Evolutionary conservation across 2,888 invertebrate genomes (phyloP).

Genomic region (Cremastinae sp.): DNA sequence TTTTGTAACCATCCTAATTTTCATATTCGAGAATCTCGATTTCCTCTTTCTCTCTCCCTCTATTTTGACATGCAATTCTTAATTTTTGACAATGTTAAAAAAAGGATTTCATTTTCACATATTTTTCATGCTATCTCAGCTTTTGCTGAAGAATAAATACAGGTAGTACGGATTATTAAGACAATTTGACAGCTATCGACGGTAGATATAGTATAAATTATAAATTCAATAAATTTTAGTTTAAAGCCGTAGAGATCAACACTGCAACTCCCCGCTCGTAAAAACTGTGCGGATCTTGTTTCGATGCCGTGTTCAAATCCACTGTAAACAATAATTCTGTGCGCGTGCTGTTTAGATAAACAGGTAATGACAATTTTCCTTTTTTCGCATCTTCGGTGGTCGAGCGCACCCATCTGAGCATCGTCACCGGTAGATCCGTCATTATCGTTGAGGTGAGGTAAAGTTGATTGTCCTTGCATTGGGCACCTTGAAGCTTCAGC

Average conservation of each 20-base stretch:
- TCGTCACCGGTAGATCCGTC: slow-evolving; percentile 94
- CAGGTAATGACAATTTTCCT: slow-evolving; percentile 93
- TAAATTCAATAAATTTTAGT: slow-evolving; percentile 81
- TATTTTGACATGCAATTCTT: not conserved
- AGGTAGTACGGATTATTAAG: slow-evolving; percentile 35
- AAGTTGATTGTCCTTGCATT: slow-evolving; percentile 94
- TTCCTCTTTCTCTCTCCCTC: not conserved
- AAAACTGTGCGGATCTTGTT: slow-evolving; percentile 96
- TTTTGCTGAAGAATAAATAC: slow-evolving; percentile 23
- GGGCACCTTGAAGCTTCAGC: slow-evolving; percentile 97
- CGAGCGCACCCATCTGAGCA: slow-evolving; percentile 93
- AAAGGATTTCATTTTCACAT: too few species aligned
- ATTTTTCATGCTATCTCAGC: slow-evolving; percentile 20
- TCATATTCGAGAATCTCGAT: too few species aligned
- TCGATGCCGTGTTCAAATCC: slow-evolving; percentile 94
- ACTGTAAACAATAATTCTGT: slow-evolving; percentile 97
- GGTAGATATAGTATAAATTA: not conserved
- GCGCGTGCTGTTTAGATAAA: slow-evolving; percentile 97
- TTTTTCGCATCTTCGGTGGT: slow-evolving; percentile 80
- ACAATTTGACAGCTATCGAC: slow-evolving; percentile 3
- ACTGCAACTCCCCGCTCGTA: slow-evolving; percentile 99
- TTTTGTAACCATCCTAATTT: too few species aligned
- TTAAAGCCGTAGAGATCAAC: slow-evolving; percentile 94
- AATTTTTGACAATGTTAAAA: too few species aligned
- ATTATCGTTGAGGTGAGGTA: slow-evolving; percentile 96